Conservation (phyloP, 2,888 invertebrate species). For the Dolichomitus sp. region DNA sequence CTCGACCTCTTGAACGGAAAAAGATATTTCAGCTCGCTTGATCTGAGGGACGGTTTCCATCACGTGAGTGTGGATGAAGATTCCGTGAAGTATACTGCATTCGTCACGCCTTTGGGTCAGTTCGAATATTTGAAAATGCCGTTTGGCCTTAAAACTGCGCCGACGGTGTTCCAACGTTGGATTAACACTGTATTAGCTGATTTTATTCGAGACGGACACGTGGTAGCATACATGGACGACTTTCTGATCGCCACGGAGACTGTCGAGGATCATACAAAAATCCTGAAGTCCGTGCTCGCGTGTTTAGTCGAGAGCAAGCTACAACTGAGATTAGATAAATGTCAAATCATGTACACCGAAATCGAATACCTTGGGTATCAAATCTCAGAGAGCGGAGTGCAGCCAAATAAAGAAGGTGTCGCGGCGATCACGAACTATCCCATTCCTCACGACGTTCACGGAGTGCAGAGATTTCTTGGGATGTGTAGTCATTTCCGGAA, state of each 20-base stretch:
- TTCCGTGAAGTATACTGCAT: constrained; percentile 58
- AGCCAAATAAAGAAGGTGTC: constrained; percentile 13
- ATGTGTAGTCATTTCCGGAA: constrained; percentile 73
- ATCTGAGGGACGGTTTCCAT: constrained; percentile 63
- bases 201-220: constrained; percentile 46
- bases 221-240: constrained; percentile 62
- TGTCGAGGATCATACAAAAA: constrained; percentile 47
- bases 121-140: constrained; percentile 53
- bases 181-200: constrained; percentile 30
- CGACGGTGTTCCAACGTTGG: constrained; percentile 48
- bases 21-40: constrained; percentile 60
- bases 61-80: constrained; percentile 48
- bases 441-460: constrained; percentile 63
- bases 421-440: constrained; percentile 21
- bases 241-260: constrained; percentile 58
- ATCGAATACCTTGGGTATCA: constrained; percentile 21
- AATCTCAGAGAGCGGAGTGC: constrained; percentile 13
- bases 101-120: constrained; percentile 54
- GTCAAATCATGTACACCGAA: constrained; percentile 64
- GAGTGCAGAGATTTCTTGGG: constrained; percentile 73
- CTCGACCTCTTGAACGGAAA: constrained; percentile 53
- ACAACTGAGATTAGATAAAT: constrained; percentile 61
- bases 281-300: constrained; percentile 43
- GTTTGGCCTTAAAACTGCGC: constrained; percentile 41
- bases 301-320: constrained; percentile 44